Evolutionary conservation across 2,797 vertebrate genomes (phyloP).

Genomic region (Remorina albescens): DNA sequence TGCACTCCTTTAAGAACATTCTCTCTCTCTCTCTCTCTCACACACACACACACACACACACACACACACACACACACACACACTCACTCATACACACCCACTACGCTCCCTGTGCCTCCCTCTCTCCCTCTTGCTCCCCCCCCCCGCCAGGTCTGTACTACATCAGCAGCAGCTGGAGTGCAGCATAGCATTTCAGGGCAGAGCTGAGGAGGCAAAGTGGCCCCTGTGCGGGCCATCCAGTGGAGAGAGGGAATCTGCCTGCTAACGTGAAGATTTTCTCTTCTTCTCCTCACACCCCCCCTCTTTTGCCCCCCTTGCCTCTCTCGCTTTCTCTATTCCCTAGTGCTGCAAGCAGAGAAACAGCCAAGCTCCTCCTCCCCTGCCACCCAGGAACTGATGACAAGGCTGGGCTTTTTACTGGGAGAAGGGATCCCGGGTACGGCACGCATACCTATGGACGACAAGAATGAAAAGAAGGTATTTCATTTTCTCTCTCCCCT

Average conservation of each 20-base stretch:
- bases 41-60: constrained; percentile 24
- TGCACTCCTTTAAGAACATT: constrained; percentile 53
- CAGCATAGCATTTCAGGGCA: constrained; percentile 67
- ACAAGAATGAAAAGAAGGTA: constrained; percentile 98
- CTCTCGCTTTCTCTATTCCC: constrained; percentile 37
- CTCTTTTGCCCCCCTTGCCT: constrained; percentile 16
- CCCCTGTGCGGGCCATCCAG: constrained; percentile 71
- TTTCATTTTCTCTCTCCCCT: constrained; percentile 73
- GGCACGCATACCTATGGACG: constrained; percentile 93
- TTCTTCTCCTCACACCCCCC: constrained; percentile 37
- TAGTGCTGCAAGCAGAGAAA: constrained; percentile 90
- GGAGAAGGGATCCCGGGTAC: constrained; percentile 97
- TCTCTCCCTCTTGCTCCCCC: constrained; percentile 44
- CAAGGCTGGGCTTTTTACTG: constrained; percentile 97
- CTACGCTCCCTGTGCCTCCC: constrained; percentile 1
- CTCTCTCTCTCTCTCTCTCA: constrained; percentile 22
- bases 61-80: constrained; percentile 23
- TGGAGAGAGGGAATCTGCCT: constrained; percentile 59
- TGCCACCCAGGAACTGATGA: constrained; percentile 99
- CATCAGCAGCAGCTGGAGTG: constrained; percentile 76
- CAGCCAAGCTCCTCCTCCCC: constrained; percentile 94
- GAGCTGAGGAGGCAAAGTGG: constrained; percentile 62
- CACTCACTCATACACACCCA: constrained; percentile 33
- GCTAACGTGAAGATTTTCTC: constrained; percentile 59
- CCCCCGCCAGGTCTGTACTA: constrained; percentile 68